Conservation (phyloP, 2,797 vertebrate genomes). For the Eurystomus glaucurus region DNA sequence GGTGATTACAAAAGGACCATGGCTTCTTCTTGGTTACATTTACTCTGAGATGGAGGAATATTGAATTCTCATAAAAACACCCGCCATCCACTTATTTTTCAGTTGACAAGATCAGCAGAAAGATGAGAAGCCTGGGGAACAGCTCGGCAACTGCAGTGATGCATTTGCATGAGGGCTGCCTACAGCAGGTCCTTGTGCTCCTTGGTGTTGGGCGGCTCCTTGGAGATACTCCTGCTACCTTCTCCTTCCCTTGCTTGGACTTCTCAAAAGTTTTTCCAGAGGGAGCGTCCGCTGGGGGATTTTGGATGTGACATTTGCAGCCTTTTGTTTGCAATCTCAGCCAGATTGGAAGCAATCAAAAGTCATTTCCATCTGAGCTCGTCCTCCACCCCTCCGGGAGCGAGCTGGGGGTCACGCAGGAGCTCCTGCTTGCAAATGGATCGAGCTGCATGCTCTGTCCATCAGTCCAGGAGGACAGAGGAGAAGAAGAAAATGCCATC, state of each 20-base stretch:
- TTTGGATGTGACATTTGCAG: not conserved
- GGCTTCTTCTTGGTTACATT: fast-evolving
- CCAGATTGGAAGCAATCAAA: not conserved
- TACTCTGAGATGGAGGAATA: not conserved
- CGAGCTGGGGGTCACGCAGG: not conserved
- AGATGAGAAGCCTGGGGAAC: fast-evolving
- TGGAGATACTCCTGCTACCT: not conserved
- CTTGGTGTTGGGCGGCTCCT: fast-evolving
- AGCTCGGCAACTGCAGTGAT: fast-evolving
- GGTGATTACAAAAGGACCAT: fast-evolving
- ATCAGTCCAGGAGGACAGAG: not conserved
- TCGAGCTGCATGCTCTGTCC: not conserved
- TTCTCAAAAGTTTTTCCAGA: fast-evolving
- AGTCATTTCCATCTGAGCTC: not conserved
- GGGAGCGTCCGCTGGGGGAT: fast-evolving
- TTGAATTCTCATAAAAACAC: not conserved
- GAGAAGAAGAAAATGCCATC: not conserved
- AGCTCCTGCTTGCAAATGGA: not conserved
- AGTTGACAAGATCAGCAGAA: fast-evolving
- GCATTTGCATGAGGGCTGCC: fast-evolving
- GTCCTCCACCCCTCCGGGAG: not conserved
- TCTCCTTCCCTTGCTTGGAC: not conserved
- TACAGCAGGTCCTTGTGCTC: fast-evolving
- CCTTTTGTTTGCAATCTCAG: not conserved
- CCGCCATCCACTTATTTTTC: not conserved